phyloP scores from a whole-genome alignment of 2,113 vertebrate genomes.

The Leuciscus idus region DNA sequence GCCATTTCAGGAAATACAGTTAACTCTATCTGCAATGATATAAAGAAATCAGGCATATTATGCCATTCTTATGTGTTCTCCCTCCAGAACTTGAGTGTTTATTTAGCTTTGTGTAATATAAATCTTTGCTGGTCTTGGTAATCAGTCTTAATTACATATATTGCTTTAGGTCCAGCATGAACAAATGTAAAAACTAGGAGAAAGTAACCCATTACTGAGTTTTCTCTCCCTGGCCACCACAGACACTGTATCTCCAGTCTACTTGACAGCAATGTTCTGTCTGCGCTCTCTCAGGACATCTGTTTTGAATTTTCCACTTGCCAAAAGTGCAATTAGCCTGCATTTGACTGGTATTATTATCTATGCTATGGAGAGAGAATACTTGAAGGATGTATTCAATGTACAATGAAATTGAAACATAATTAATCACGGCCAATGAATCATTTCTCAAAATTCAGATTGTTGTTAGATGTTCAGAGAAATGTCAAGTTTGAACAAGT shows the following conservation, averaged over 20 bases:
- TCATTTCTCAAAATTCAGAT: background rate
- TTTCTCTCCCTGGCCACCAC: conserved; percentile 2
- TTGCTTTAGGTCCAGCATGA: conserved; percentile 38
- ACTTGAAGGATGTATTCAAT: background rate
- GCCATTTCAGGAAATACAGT: conserved; percentile 33
- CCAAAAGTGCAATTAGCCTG: conserved; percentile 48
- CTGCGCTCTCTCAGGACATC: conserved; percentile 47
- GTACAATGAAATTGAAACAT: background rate
- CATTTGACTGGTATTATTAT: conserved; percentile 36
- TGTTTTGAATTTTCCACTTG: conserved; percentile 44
- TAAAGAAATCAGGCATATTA: conserved; percentile 20
- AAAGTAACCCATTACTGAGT: background rate
- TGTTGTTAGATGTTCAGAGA: background rate
- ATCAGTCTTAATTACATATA: conserved; percentile 22
- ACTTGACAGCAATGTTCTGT: conserved; percentile 44
- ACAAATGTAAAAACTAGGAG: background rate
- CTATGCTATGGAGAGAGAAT: conserved; percentile 10
- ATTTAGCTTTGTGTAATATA: conserved; percentile 41
- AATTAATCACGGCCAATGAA: conserved; percentile 1
- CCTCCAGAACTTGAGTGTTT: conserved; percentile 10
- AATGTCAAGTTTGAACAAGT: background rate
- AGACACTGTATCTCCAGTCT: conserved; percentile 11
- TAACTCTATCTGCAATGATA: conserved; percentile 29
- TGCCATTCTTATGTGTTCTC: conserved; percentile 7
- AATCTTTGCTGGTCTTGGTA: conserved; percentile 24